phyloP scores from a whole-genome alignment of 37 sponge, comb jelly and placozoan species.

The Geodia barretti region DNA sequence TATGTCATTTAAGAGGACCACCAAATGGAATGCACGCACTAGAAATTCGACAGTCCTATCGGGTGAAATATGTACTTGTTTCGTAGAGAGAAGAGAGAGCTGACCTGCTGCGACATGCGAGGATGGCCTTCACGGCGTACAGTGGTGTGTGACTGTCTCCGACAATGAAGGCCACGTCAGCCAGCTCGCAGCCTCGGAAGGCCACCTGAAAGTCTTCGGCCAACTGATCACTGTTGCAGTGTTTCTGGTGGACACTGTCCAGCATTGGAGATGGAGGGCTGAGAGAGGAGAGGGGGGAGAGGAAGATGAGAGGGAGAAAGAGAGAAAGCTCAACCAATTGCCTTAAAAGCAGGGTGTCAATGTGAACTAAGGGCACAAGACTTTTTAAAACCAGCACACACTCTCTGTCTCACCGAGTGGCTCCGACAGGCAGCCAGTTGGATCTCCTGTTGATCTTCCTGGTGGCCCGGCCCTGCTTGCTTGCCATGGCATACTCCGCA shows the following conservation, averaged over 20 bases:
- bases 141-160: slow-evolving; percentile 49
- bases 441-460: slow-evolving; percentile 61
- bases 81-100: too few relatives aligned
- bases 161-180: slow-evolving; percentile 84
- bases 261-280: slow-evolving; percentile 79
- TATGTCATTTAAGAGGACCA: neutral
- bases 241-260: slow-evolving; percentile 74
- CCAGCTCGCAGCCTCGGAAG: slow-evolving; percentile 64
- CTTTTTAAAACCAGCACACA: too few relatives aligned
- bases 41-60: too few relatives aligned
- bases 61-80: too few relatives aligned
- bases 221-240: slow-evolving; percentile 79
- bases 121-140: slow-evolving; percentile 88
- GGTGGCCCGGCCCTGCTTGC: slow-evolving; percentile 52
- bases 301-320: neutral
- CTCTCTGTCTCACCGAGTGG: slow-evolving; percentile 53
- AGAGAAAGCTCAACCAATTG: neutral
- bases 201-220: slow-evolving; percentile 78
- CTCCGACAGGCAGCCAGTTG: slow-evolving; percentile 88
- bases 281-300: neutral
- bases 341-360: neutral
- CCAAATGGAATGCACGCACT: too few relatives aligned
- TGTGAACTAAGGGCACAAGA: too few relatives aligned
- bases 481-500: slow-evolving; percentile 35
- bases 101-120: slow-evolving; percentile 84